These are phyloP conservation scores for Pristionchus fissidentatus DNA, from an alignment of 2,888 invertebrate species.

Conservation along the genomic window DNA sequence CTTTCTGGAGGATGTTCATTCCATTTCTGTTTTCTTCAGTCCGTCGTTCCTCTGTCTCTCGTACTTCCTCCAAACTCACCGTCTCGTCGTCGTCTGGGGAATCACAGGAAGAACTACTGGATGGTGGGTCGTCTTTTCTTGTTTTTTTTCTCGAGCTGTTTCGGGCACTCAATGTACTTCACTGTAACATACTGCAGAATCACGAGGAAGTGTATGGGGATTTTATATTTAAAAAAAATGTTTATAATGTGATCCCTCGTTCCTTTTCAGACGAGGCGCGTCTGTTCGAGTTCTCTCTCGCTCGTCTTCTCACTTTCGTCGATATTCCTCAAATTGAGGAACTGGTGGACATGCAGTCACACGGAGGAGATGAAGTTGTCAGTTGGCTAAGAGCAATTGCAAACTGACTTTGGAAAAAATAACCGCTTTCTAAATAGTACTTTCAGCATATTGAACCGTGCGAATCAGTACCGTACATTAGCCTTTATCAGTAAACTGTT, in stretches of 20 bases:
- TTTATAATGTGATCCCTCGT: background rate
- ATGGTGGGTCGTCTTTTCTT: too few relatives aligned
- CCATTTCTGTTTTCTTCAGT: background rate
- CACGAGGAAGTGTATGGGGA: too few relatives aligned
- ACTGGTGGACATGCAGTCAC: constrained; percentile 33
- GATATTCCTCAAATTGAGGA: constrained; percentile 46
- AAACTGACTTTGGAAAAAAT: too few relatives aligned
- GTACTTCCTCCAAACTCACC: background rate
- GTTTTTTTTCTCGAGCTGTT: too few relatives aligned
- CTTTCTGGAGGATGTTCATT: background rate
- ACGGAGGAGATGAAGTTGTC: constrained; percentile 4
- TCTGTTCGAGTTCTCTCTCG: constrained; percentile 22
- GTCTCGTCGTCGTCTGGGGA: background rate
- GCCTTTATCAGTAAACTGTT: too few relatives aligned
- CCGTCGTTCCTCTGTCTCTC: constrained; percentile 1
- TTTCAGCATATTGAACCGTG: too few relatives aligned
- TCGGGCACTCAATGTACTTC: too few relatives aligned
- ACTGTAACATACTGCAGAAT: background rate
- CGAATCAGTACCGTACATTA: too few relatives aligned
- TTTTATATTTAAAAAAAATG: background rate
- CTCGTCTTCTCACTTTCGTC: constrained; percentile 33
- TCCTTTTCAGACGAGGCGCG: background rate
- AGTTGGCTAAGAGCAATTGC: too few relatives aligned
- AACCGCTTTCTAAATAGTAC: too few relatives aligned
- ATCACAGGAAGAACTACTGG: background rate